Base-by-base conservation (phyloP, 2,797 vertebrate species). In the Echiichthys vipera region DNA sequence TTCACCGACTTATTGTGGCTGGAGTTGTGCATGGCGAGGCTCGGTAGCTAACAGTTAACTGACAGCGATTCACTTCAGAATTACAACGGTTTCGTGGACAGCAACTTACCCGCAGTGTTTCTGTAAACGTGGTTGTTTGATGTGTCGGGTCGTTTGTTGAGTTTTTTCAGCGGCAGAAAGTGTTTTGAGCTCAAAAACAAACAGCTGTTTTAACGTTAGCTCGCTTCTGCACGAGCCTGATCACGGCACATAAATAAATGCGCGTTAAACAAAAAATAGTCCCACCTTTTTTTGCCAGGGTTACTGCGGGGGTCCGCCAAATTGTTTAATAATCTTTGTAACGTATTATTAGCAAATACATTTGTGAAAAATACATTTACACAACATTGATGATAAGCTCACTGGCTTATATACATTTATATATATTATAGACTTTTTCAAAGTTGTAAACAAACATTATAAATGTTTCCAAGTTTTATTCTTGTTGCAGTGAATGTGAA, bases 171-270 rank as follows among this genome's bases (percentile, higher is more conserved):
- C 20, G 15, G 39, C 32, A 58, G 27, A 61, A 22, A 34, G 39
- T 49, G 73, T 36, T 70, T 45, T 18, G 57, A 42, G 68, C n/a
- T 43, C 25, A 46, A 5, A 34, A 61, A 45, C 49, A 51, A 27
- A 46, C 84, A 86, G 77, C 75, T 80, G 87, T 74, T 85, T 84
- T 75, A 36, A 11, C 4, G 34, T 36, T 61, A 56, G 71, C 66
- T 61, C 59, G 5, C 54, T 32, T 57, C 64, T 18, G 43, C 47
- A 1, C 55, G n/a, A 53, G 51, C 37, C 50, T 34, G 43, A 5
- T 46, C 47, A 67, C 78, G 25, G 54, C 73, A 40, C 54, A 11
- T 1, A 24, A 10, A 57, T n/a, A 18, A 32, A 76, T 64, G 43
- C 42, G 30, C 78, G 5, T 24, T 12, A 56, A 58, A 59, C 66